Conservation (phyloP, 2,888 invertebrate genomes). For the Mythimna lalbum region DNA sequence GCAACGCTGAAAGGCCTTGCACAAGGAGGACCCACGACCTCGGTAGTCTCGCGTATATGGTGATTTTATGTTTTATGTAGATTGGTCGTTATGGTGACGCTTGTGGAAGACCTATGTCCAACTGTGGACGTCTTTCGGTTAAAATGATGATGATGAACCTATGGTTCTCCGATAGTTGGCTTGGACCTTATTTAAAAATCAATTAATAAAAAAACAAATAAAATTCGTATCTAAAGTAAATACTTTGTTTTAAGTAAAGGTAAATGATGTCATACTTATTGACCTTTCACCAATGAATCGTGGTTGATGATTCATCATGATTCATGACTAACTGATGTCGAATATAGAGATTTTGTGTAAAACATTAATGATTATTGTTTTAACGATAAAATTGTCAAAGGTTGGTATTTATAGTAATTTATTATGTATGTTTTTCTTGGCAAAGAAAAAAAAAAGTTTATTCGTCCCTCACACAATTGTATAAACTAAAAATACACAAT, state of each 20-base stretch:
- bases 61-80: too few relatives aligned
- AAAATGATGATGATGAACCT: too few relatives aligned
- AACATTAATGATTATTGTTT: constrained; percentile 19
- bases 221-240: not conserved
- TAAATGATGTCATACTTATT: constrained; percentile 44
- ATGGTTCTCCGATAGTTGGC: too few relatives aligned
- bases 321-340: not conserved
- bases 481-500: too few relatives aligned
- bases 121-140: too few relatives aligned
- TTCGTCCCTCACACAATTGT: too few relatives aligned
- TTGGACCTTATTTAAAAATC: not conserved
- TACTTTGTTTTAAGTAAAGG: not conserved
- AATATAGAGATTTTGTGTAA: constrained; percentile 9
- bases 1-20: too few relatives aligned
- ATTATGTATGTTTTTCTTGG: not conserved
- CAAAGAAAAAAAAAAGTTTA: too few relatives aligned
- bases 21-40: too few relatives aligned
- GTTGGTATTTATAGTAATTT: not conserved
- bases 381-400: not conserved
- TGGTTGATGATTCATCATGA: constrained; percentile 33
- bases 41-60: too few relatives aligned
- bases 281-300: constrained; percentile 37
- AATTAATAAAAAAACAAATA: not conserved
- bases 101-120: too few relatives aligned
- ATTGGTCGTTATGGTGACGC: too few relatives aligned